A percentile compares a stretch with the other conserved stretches of the same genome.
These are phyloP conservation scores for Pseudocheirus occidentalis DNA, from an alignment of 2,797 vertebrate genomes.

Conservation along the genomic window DNA sequence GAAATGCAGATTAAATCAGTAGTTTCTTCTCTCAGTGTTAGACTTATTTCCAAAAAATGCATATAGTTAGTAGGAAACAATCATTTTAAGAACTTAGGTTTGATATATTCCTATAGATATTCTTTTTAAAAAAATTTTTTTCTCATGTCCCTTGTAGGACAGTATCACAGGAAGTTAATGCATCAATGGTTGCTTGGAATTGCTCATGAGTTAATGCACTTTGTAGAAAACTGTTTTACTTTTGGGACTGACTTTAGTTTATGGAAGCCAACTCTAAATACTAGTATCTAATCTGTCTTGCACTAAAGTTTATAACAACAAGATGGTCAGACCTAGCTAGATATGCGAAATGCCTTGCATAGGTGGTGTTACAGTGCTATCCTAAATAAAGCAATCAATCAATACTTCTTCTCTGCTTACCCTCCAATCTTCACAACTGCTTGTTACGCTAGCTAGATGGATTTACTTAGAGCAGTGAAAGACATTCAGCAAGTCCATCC, in stretches of 20 bases:
- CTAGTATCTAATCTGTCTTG: conserved; percentile 65
- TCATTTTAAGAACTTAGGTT: not conserved
- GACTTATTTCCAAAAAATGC: not conserved
- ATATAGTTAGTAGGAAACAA: not conserved
- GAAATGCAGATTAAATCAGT: not conserved
- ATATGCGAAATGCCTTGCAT: conserved; percentile 77
- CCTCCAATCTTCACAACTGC: conserved; percentile 82
- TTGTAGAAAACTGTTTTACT: conserved; percentile 43
- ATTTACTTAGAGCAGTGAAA: conserved; percentile 86
- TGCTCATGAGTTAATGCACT: conserved; percentile 44
- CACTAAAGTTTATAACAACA: conserved; percentile 66
- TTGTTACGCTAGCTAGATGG: conserved; percentile 82
- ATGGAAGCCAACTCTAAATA: conserved; percentile 30
- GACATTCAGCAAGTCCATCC: conserved; percentile 86
- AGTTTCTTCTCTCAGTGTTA: not conserved
- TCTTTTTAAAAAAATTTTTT: no score
- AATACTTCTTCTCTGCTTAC: conserved; percentile 84
- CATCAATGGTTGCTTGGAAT: conserved; percentile 38
- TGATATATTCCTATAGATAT: conserved; percentile 25
- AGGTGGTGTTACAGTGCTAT: conserved; percentile 77
- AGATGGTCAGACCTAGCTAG: conserved; percentile 66
- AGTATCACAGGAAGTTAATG: conserved; percentile 37
- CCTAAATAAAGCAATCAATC: conserved; percentile 86
- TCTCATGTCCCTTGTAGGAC: not conserved
- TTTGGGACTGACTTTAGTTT: conserved; percentile 56